These are phyloP conservation scores for Chaenodraco wilsoni DNA, from an alignment of 2,797 vertebrate species.

Conservation along the genomic window DNA sequence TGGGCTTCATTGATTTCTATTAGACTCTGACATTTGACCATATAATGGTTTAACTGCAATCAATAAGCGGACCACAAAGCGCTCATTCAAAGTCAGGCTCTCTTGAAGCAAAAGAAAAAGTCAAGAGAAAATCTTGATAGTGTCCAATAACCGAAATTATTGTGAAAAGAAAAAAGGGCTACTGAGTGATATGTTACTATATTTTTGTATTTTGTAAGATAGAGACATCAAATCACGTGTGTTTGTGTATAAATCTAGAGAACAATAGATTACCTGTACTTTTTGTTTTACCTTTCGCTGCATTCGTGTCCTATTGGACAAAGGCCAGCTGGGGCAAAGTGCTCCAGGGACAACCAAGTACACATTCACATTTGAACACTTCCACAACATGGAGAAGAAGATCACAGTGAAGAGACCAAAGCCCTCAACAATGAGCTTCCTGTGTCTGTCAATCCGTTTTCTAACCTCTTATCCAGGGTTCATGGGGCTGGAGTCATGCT, in stretches of 20 bases:
- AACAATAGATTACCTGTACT: background rate
- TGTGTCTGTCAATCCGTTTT: conserved; percentile 23
- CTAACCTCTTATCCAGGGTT: conserved; percentile 27
- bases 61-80: conserved; percentile 19
- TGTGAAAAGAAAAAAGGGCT: conserved; percentile 2
- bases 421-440: conserved; percentile 23
- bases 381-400: background rate
- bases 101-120: background rate
- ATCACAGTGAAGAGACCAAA: conserved; percentile 40
- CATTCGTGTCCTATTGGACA: conserved; percentile 10
- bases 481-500: background rate
- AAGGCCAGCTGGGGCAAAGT: background rate
- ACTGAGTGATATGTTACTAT: conserved; percentile 3
- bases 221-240: background rate
- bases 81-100: background rate
- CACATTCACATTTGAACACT: background rate
- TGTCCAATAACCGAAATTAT: conserved; percentile 23
- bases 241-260: background rate
- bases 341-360: background rate
- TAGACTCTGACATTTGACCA: background rate
- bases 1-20: background rate
- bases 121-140: background rate
- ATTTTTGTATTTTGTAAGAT: background rate
- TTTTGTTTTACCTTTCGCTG: background rate
- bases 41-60: conserved; percentile 25